Evolutionary conservation across 2,888 invertebrate species (phyloP).

Genomic region (Diarsia brunnea): DNA sequence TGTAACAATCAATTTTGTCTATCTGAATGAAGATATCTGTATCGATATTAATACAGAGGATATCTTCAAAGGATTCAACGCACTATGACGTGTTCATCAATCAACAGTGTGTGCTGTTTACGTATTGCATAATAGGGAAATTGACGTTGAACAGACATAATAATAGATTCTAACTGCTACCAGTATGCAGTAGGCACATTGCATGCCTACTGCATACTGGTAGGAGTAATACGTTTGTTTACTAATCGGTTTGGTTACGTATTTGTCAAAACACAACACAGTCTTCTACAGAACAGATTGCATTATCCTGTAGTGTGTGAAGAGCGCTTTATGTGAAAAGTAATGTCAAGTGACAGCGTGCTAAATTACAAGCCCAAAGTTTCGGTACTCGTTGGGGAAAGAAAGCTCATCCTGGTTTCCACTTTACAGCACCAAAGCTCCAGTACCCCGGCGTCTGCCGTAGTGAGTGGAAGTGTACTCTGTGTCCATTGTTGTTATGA

Average conservation of each 20-base stretch:
- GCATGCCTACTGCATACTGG: too few species aligned
- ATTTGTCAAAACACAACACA: not conserved
- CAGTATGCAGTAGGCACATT: not conserved
- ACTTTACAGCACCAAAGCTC: too few species aligned
- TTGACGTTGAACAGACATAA: not conserved
- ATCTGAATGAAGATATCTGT: not conserved
- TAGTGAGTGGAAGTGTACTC: too few species aligned
- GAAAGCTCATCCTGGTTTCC: too few species aligned
- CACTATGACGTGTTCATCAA: not conserved
- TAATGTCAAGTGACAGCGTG: too few species aligned
- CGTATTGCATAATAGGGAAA: not conserved
- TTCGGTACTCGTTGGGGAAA: too few species aligned
- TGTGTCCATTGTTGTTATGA: too few species aligned
- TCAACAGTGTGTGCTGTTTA: not conserved
- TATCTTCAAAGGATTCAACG: not conserved
- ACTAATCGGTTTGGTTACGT: not conserved
- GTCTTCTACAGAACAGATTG: not conserved
- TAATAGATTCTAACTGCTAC: not conserved
- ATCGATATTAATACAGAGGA: not conserved
- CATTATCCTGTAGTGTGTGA: not conserved
- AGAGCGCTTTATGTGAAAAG: too few species aligned
- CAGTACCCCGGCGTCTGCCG: too few species aligned
- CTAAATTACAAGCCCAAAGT: too few species aligned
- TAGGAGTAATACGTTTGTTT: not conserved
- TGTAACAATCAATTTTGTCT: not conserved